Conservation (phyloP, 2,113 vertebrate genomes). For the Cyanoramphus novaezelandiae region DNA sequence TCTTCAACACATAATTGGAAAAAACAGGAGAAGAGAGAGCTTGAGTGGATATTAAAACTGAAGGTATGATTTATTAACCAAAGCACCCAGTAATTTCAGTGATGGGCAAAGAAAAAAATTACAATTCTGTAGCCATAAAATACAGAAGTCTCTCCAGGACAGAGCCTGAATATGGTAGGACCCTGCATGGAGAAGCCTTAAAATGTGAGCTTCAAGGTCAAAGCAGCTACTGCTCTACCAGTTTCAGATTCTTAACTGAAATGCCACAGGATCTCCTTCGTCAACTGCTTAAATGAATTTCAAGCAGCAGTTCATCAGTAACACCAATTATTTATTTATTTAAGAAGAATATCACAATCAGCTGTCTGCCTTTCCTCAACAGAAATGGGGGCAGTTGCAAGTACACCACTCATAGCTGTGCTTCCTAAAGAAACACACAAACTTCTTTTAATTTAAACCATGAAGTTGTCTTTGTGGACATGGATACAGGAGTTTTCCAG, state of each 20-base stretch:
- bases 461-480: background rate
- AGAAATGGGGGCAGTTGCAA: background rate
- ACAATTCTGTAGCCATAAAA: background rate
- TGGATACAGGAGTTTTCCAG: background rate
- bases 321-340: background rate
- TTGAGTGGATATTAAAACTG: background rate
- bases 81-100: background rate
- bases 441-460: background rate
- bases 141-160: background rate
- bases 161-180: background rate
- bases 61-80: background rate
- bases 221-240: background rate
- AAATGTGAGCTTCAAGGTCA: background rate
- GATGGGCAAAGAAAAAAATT: background rate
- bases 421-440: background rate
- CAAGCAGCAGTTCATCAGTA: conserved; percentile 28
- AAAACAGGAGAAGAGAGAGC: background rate
- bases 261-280: conserved; percentile 35
- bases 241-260: background rate
- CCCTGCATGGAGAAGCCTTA: background rate
- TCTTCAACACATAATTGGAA: background rate
- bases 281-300: conserved; percentile 39
- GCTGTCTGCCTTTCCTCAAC: background rate
- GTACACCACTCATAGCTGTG: fast-evolving
- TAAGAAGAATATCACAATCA: background rate